These are phyloP conservation scores for human (Homo sapiens) DNA, from an alignment of 2,113 vertebrate genomes.

Conservation along the genomic window DNA sequence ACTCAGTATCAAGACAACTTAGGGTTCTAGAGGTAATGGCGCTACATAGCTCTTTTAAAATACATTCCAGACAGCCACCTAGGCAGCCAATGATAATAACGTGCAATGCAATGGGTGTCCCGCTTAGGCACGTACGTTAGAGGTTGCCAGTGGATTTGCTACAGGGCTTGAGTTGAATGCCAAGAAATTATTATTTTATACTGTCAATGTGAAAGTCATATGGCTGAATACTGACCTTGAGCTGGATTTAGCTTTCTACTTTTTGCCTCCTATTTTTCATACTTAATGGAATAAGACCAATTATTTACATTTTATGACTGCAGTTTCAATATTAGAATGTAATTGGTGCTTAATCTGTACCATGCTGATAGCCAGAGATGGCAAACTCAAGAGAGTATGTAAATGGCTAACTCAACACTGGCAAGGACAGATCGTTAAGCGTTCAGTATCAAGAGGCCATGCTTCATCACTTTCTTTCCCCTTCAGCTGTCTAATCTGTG, in stretches of 20 bases:
- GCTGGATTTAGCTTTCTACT: slow-evolving; percentile 16
- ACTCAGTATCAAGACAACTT: neutral
- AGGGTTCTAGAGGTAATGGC: neutral
- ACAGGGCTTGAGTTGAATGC: neutral
- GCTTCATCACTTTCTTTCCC: neutral
- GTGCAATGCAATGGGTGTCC: neutral
- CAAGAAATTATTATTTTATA: slow-evolving; percentile 5
- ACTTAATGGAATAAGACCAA: slow-evolving; percentile 50
- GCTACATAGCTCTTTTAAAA: neutral
- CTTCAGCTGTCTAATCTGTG: neutral
- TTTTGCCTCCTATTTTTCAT: slow-evolving; percentile 39
- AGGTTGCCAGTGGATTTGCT: neutral
- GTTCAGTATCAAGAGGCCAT: neutral
- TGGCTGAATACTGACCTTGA: slow-evolving; percentile 6
- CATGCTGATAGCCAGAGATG: neutral
- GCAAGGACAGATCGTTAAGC: neutral
- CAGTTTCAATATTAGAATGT: neutral
- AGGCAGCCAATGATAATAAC: neutral
- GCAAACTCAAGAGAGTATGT: neutral
- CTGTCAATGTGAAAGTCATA: neutral
- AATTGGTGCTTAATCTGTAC: neutral
- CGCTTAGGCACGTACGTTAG: neutral
- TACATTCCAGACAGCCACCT: neutral
- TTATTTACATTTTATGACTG: slow-evolving; percentile 49
- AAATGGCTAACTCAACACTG: neutral